Conservation (phyloP, 2,888 invertebrate species). For the Pegoplata infirma region DNA sequence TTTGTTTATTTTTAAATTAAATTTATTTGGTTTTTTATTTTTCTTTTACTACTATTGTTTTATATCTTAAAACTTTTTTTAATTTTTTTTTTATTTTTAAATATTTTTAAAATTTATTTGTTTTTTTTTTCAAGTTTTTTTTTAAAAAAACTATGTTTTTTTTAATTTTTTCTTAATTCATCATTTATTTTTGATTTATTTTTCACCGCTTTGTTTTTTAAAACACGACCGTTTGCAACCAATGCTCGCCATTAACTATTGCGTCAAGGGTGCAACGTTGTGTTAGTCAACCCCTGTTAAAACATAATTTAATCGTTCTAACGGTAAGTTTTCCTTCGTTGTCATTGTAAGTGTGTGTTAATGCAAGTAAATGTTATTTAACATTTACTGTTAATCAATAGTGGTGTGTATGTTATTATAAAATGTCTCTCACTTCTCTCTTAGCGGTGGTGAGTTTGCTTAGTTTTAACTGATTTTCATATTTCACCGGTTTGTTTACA, state of each 20-base stretch:
- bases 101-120: not conserved
- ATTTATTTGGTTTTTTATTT: not conserved
- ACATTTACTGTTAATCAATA: constrained; percentile 3
- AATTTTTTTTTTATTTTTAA: not conserved
- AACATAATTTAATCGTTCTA: constrained; percentile 55
- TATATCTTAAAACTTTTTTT: not conserved
- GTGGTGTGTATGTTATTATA: not conserved
- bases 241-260: constrained; percentile 78
- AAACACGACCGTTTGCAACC: constrained; percentile 78
- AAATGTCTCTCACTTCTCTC: not conserved
- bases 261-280: constrained; percentile 72
- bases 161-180: constrained; percentile 2
- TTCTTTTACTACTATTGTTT: not conserved
- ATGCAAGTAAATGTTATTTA: constrained; percentile 45
- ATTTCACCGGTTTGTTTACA: constrained; percentile 75
- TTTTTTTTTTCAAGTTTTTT: constrained; percentile 1
- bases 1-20: not conserved
- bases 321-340: constrained; percentile 25
- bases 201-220: constrained; percentile 64
- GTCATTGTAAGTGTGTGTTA: too few species aligned
- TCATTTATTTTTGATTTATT: not conserved
- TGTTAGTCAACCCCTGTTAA: constrained; percentile 67
- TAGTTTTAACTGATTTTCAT: not conserved
- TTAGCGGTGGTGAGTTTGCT: constrained; percentile 60
- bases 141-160: not conserved